phyloP scores from a whole-genome alignment of 1,140 invertebrate species.

The Palaemon carinicauda region DNA sequence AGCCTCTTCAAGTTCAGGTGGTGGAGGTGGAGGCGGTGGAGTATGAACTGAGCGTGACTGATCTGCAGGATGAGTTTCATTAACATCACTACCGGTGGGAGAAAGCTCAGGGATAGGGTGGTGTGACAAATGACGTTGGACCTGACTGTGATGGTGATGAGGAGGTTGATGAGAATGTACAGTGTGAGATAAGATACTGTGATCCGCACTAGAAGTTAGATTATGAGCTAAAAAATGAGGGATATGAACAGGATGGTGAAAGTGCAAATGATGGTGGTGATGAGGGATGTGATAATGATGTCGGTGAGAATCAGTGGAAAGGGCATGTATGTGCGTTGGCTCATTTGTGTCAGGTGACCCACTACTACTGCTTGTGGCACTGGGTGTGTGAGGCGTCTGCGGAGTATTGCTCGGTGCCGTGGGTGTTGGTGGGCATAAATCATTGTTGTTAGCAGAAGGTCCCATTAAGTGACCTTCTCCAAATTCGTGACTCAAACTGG shows the following conservation, averaged over 20 bases:
- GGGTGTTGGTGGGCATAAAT: conserved; percentile 62
- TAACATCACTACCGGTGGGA: background rate
- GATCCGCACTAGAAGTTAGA: background rate
- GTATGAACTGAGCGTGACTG: background rate
- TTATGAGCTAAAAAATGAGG: background rate
- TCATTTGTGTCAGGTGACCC: conserved; percentile 61
- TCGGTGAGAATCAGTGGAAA: conserved; percentile 30
- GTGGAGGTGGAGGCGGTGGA: background rate
- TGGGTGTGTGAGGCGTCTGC: conserved; percentile 66
- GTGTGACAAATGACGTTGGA: background rate
- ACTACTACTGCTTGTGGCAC: conserved; percentile 64
- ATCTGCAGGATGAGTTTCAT: background rate
- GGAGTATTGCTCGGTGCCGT: conserved; percentile 67
- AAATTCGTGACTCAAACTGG: background rate
- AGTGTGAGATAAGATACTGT: background rate
- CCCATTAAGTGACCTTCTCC: background rate
- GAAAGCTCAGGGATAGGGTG: background rate
- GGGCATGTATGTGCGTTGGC: conserved; percentile 22
- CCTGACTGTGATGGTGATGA: conserved; percentile 3
- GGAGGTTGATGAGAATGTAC: background rate
- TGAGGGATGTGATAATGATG: conserved; percentile 38
- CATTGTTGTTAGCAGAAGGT: conserved; percentile 25
- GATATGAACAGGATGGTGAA: conserved; percentile 2
- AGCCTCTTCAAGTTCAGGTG: conserved; percentile 19
- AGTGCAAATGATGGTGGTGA: background rate